Evolutionary conservation across 2,113 vertebrate genomes (phyloP).

Genomic region (Xiphophorus hellerii): DNA sequence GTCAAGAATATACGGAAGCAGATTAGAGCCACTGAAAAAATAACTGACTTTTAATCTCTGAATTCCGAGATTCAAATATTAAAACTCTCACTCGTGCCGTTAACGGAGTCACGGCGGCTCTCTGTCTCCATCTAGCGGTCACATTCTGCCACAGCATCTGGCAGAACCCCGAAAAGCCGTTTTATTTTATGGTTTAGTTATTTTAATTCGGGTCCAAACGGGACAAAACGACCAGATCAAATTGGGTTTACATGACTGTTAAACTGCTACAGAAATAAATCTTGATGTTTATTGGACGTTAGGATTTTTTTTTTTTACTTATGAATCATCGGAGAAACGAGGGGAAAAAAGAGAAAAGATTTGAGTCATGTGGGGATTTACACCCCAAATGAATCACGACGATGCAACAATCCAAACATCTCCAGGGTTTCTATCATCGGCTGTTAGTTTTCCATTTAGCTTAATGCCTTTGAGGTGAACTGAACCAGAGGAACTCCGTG

Average conservation of each 20-base stretch:
- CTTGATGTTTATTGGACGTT: not conserved
- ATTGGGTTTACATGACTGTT: not conserved
- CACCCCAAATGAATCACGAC: not conserved
- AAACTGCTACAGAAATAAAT: not conserved
- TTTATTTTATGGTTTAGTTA: too few relatives aligned
- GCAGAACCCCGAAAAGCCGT: not conserved
- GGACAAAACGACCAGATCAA: not conserved
- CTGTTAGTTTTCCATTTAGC: too few relatives aligned
- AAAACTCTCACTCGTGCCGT: too few relatives aligned
- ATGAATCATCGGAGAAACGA: not conserved
- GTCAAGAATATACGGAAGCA: too few relatives aligned
- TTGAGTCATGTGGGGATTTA: not conserved
- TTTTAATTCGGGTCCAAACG: not conserved
- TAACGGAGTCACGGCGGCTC: not conserved
- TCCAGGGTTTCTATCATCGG: too few relatives aligned
- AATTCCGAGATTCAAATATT: too few relatives aligned
- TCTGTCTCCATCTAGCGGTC: slow-evolving; percentile 42
- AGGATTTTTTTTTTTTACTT: not conserved
- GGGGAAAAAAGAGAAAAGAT: too few relatives aligned
- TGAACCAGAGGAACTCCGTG: too few relatives aligned
- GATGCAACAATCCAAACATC: not conserved
- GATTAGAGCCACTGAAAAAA: too few relatives aligned
- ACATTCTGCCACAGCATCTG: not conserved
- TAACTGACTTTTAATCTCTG: too few relatives aligned
- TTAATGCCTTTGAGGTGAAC: too few relatives aligned